phyloP scores from a whole-genome alignment of 1,140 invertebrate species.

The Rhagoletis zephyria region DNA sequence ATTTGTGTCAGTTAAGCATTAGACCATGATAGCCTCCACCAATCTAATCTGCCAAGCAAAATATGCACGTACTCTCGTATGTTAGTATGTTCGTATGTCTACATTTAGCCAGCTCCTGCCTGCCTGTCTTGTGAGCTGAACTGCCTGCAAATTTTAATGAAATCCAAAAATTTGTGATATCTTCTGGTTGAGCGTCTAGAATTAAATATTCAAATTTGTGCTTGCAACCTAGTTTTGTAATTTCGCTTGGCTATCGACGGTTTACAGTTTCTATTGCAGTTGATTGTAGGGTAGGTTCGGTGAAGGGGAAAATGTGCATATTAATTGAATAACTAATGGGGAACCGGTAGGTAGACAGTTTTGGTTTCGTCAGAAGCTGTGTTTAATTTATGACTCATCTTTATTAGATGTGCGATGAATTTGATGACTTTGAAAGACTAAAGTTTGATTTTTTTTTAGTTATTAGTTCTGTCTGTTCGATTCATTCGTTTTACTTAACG shows the following conservation, averaged over 20 bases:
- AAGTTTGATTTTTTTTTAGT: too few relatives aligned
- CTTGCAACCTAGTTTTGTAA: constrained; percentile 29
- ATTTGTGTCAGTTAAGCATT: constrained; percentile 15
- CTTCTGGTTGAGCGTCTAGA: not conserved
- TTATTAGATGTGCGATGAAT: too few relatives aligned
- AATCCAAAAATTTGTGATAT: constrained; percentile 45
- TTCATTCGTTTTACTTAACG: too few relatives aligned
- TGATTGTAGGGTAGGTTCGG: not conserved
- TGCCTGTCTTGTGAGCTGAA: not conserved
- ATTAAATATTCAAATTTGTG: constrained; percentile 53
- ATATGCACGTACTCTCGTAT: too few relatives aligned
- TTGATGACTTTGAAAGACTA: too few relatives aligned
- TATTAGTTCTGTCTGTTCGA: too few relatives aligned
- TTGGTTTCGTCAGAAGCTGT: not conserved
- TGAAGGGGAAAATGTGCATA: constrained; percentile 7
- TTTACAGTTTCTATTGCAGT: constrained; percentile 22
- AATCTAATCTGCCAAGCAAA: too few relatives aligned
- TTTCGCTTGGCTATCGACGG: not conserved
- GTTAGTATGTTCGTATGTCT: too few relatives aligned
- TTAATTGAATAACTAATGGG: constrained; percentile 30
- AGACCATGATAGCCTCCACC: not conserved
- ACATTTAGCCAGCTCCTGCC: too few relatives aligned
- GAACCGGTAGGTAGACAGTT: not conserved
- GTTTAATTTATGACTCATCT: not conserved
- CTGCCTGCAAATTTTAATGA: constrained; percentile 28